Conservation (phyloP, 2,888 invertebrate species). For the Dasysyrphus albostriatus region DNA sequence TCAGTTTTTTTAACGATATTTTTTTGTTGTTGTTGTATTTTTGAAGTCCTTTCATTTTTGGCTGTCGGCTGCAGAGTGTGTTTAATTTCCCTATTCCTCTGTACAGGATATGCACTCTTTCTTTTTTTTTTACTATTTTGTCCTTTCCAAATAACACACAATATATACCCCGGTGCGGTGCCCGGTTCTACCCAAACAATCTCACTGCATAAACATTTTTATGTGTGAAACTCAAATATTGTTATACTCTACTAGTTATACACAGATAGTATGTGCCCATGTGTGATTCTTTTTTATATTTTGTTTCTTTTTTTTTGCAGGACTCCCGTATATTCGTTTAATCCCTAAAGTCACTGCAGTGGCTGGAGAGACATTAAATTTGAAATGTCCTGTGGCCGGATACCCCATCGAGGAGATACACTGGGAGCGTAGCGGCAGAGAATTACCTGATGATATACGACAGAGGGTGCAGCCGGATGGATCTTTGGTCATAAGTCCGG, state of each 20-base stretch:
- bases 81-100: conserved; percentile 64
- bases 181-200: conserved; percentile 14
- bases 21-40: not conserved
- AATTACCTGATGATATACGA: conserved; percentile 91
- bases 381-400: conserved; percentile 93
- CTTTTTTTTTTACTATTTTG: conserved; percentile 26
- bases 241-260: conserved; percentile 4
- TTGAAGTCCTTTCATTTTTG: conserved; percentile 45
- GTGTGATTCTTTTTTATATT: conserved; percentile 24
- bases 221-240: conserved; percentile 66
- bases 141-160: conserved; percentile 55
- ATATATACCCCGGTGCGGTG: not conserved
- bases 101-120: conserved; percentile 17
- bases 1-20: not conserved
- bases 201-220: conserved; percentile 68
- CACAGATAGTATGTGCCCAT: not conserved
- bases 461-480: conserved; percentile 91
- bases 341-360: conserved; percentile 93
- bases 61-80: conserved; percentile 71
- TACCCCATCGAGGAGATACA: conserved; percentile 92
- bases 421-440: conserved; percentile 90
- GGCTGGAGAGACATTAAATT: conserved; percentile 89
- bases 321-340: conserved; percentile 91
- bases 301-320: conserved; percentile 83
- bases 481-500: conserved; percentile 89